Conservation (phyloP, 2,113 vertebrate species). For the Todiramphus chloris region DNA sequence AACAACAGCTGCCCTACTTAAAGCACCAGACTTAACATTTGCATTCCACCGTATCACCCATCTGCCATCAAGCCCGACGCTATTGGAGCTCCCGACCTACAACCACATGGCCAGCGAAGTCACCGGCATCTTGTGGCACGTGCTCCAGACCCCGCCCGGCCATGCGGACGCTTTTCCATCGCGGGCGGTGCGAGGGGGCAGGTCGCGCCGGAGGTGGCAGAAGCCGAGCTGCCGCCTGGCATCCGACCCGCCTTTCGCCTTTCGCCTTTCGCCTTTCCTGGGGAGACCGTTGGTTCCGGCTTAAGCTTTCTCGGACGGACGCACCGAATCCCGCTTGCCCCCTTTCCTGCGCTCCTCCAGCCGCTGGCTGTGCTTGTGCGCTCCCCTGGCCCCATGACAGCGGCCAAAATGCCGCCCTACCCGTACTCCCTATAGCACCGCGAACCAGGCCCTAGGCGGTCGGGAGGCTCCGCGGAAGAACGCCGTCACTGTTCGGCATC, state of each 20-base stretch:
- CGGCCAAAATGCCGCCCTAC: not conserved
- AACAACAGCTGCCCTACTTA: not conserved
- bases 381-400: not conserved
- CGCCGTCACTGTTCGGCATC: no score
- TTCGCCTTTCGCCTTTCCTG: not conserved
- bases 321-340: accelerated
- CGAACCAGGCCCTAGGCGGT: not conserved
- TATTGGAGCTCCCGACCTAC: accelerated
- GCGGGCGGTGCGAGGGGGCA: no score
- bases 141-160: no score
- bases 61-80: accelerated
- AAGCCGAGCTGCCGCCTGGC: no score
- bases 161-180: no score
- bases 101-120: accelerated
- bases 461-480: not conserved
- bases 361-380: not conserved
- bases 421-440: not conserved
- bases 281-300: no score
- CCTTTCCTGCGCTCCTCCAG: not conserved
- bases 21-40: accelerated
- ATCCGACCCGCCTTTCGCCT: not conserved
- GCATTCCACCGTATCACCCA: accelerated
- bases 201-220: not conserved
- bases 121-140: no score
- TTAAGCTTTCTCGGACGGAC: not conserved